Evolutionary conservation across 2,797 vertebrate species (phyloP).

Genomic region (Enteromius mattozi): DNA sequence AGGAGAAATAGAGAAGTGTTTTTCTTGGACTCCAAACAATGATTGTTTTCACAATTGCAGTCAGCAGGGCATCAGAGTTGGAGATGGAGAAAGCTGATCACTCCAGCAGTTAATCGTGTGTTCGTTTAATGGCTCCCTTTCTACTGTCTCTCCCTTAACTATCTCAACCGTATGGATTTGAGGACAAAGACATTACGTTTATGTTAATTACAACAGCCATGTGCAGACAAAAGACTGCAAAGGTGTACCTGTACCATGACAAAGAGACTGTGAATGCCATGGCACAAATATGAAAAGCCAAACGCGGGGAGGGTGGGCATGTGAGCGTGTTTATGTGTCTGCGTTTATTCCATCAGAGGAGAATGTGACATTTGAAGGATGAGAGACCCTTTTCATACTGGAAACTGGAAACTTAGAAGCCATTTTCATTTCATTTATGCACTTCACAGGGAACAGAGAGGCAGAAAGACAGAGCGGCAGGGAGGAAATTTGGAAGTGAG

Average conservation of each 20-base stretch:
- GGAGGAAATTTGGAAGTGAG: background rate
- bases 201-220: background rate
- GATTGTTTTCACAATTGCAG: slow-evolving; percentile 35
- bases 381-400: background rate
- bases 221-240: slow-evolving; percentile 1
- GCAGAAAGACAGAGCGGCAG: slow-evolving; percentile 10
- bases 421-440: background rate
- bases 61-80: slow-evolving; percentile 12
- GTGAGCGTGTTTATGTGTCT: background rate
- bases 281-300: background rate
- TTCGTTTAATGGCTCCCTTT: background rate
- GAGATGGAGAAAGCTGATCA: slow-evolving; percentile 21
- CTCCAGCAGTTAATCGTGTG: background rate
- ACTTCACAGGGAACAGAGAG: slow-evolving; percentile 22
- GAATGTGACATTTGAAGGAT: slow-evolving; percentile 33
- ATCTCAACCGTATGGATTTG: slow-evolving; percentile 16
- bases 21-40: slow-evolving; percentile 4
- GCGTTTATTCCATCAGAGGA: background rate
- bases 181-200: slow-evolving; percentile 4
- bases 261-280: background rate
- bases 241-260: background rate
- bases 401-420: background rate
- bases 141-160: background rate
- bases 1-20: slow-evolving; percentile 15
- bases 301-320: background rate